Evolutionary conservation across 2,797 vertebrate species (phyloP).

Genomic region (Garrulus glandarius): DNA sequence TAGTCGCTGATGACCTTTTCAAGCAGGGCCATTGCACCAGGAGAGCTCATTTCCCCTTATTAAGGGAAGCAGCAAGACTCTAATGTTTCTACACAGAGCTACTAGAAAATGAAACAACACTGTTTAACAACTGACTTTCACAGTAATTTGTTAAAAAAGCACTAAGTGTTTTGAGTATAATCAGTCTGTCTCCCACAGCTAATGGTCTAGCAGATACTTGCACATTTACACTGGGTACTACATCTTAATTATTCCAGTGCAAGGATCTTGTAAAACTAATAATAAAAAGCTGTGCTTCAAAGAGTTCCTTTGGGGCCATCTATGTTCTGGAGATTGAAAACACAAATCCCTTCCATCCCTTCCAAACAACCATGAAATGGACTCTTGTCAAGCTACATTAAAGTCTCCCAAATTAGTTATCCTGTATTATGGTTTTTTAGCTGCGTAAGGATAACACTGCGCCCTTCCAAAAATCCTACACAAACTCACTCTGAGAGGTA

Average conservation of each 20-base stretch:
- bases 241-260: constrained; percentile 30
- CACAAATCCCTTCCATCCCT: constrained; percentile 8
- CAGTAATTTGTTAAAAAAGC: constrained; percentile 7
- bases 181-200: background rate
- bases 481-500: background rate
- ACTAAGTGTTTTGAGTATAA: background rate
- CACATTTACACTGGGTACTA: constrained; percentile 29
- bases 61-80: background rate
- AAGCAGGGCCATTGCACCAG: constrained; percentile 1
- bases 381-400: background rate
- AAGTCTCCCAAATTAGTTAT: background rate
- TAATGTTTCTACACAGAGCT: background rate
- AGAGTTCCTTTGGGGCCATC: constrained; percentile 7
- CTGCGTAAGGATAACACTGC: background rate
- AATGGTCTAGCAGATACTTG: constrained; percentile 1
- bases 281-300: constrained; percentile 46
- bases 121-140: background rate
- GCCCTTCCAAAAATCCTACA: background rate
- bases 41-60: constrained; percentile 7
- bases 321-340: constrained; percentile 25
- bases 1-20: background rate
- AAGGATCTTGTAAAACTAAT: constrained; percentile 9
- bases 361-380: constrained; percentile 30
- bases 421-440: background rate
- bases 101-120: background rate